Conservation (phyloP, 1,140 invertebrate species). For the Cardiocondyla obscurior region DNA sequence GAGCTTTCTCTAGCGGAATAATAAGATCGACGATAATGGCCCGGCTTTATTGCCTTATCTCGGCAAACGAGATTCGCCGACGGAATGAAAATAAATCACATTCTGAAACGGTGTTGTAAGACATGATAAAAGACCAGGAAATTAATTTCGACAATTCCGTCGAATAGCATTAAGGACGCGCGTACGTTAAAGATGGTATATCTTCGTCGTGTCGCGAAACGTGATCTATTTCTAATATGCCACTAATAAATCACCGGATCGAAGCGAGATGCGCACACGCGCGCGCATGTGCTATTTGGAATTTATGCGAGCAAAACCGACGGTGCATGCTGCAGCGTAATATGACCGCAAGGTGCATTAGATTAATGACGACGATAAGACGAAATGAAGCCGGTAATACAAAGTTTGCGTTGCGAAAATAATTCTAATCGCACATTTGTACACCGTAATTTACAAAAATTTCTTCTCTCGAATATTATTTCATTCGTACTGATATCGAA, state of each 20-base stretch:
- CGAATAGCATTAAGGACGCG: neutral
- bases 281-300: neutral
- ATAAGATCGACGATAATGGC: constrained; percentile 52
- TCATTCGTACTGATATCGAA: neutral
- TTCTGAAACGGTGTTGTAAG: constrained; percentile 15
- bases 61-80: constrained; percentile 37
- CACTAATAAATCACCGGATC: constrained; percentile 33
- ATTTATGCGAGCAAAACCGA: constrained; percentile 11
- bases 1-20: constrained; percentile 31
- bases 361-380: constrained; percentile 19
- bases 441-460: neutral
- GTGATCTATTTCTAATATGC: constrained; percentile 38
- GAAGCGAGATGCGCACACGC: neutral
- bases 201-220: neutral
- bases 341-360: constrained; percentile 23
- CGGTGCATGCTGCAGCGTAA: neutral
- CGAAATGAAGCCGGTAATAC: neutral
- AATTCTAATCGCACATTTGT: neutral
- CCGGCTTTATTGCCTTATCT: constrained; percentile 42
- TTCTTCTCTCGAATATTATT: neutral
- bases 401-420: neutral
- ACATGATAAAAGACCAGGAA: constrained; percentile 40
- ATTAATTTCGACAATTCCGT: constrained; percentile 39
- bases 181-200: neutral
- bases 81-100: constrained; percentile 48